phyloP scores from a whole-genome alignment of 2,113 vertebrate species.

The Salminus brasiliensis region DNA sequence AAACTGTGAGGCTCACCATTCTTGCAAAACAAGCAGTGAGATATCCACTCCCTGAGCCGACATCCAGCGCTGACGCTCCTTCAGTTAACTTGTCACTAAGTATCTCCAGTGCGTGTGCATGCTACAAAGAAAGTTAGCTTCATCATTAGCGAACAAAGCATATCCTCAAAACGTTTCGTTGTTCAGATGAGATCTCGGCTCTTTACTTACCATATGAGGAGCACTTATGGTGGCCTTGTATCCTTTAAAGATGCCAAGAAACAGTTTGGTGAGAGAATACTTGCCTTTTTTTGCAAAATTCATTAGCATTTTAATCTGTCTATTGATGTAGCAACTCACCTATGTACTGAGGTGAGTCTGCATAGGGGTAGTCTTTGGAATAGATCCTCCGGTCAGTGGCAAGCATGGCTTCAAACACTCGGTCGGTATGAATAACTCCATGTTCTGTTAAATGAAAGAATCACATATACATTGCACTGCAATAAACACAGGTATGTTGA shows the following conservation, averaged over 20 bases:
- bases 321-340: slow-evolving; percentile 67
- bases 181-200: not conserved
- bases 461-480: not conserved
- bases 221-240: slow-evolving; percentile 92
- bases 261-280: not conserved
- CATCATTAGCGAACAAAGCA: not conserved
- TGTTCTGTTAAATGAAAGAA: slow-evolving; percentile 76
- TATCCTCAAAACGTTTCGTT: not conserved
- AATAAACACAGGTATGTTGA: not conserved
- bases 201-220: slow-evolving; percentile 86
- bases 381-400: slow-evolving; percentile 87
- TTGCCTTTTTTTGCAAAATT: not conserved
- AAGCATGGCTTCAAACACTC: slow-evolving; percentile 82
- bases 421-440: slow-evolving; percentile 83
- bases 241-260: slow-evolving; percentile 67
- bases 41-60: slow-evolving; percentile 92
- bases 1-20: too few species aligned
- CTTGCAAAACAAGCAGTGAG: slow-evolving; percentile 89
- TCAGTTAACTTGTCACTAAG: slow-evolving; percentile 85
- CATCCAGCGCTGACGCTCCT: slow-evolving; percentile 84
- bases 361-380: slow-evolving; percentile 81
- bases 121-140: slow-evolving; percentile 67
- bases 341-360: slow-evolving; percentile 88
- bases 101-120: slow-evolving; percentile 87
- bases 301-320: not conserved